Conservation (phyloP, 2,797 vertebrate genomes). For the Crocidura indochinensis region DNA sequence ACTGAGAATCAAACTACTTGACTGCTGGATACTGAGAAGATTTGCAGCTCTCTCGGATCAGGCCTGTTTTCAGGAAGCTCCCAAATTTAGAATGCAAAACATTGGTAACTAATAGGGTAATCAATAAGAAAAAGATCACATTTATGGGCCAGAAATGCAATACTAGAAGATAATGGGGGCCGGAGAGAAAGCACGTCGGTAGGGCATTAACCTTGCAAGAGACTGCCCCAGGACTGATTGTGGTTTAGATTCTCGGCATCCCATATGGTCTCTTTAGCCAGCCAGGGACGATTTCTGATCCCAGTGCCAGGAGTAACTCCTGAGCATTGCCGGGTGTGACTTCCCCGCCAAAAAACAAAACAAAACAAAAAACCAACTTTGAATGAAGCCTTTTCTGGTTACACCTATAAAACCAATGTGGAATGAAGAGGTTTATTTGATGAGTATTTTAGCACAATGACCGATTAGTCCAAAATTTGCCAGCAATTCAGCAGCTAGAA, state of each 20-base stretch:
- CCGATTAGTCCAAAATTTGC: conserved; percentile 21
- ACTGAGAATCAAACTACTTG: conserved; percentile 72
- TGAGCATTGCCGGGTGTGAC: too few relatives aligned
- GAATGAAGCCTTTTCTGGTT: conserved; percentile 39
- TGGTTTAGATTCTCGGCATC: too few relatives aligned
- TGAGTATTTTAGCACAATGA: background rate
- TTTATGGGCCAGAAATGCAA: background rate
- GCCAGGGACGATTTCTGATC: too few relatives aligned
- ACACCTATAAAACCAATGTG: background rate
- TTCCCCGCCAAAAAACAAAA: too few relatives aligned
- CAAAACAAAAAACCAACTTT: background rate
- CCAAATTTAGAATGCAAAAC: conserved; percentile 37
- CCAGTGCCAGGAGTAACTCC: too few relatives aligned
- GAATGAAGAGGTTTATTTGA: background rate
- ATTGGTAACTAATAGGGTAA: background rate
- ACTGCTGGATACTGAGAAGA: conserved; percentile 45
- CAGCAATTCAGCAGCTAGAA: conserved; percentile 17
- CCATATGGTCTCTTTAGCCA: too few relatives aligned
- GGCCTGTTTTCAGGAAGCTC: conserved; percentile 58
- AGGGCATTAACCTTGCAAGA: too few relatives aligned
- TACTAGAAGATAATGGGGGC: background rate
- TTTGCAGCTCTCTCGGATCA: conserved; percentile 42
- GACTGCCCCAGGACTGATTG: too few relatives aligned
- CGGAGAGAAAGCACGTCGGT: too few relatives aligned
- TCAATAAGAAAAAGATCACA: background rate